Evolutionary conservation across 1,140 invertebrate species (phyloP), one percentile per base, ranked within the genome.

Genomic region (Pogonus chalceus): DNA sequence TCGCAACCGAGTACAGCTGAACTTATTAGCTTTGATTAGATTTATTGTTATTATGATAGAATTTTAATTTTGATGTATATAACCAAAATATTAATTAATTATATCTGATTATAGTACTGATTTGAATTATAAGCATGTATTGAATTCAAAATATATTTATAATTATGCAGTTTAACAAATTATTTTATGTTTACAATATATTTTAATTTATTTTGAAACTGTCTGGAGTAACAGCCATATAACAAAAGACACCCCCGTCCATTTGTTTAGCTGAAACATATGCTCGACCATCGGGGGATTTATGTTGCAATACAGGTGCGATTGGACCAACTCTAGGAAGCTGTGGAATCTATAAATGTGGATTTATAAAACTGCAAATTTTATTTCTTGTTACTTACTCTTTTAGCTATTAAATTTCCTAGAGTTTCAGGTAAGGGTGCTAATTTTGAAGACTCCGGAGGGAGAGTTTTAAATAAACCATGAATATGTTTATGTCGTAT

Each of bases 11-110:
- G 63, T 60, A 83, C 81, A 2, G 83, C 80, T 48, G 83, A 85
- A 67, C 69, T 86, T 1, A 86, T 86, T 49, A 82, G 79, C 64
- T 86, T 86, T 65, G 83, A 86, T 71, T 86, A 74, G 76, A 63
- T n/a, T n/a, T n/a, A n/a, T n/a, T n/a, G n/a, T n/a, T n/a, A n/a
- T n/a, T n/a, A n/a, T n/a, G n/a, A n/a, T n/a, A n/a, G n/a, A n/a
- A n/a, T n/a, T n/a, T n/a, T n/a, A n/a, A n/a, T n/a, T n/a, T n/a
- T n/a, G n/a, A n/a, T n/a, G n/a, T n/a, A n/a, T n/a, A n/a, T n/a
- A n/a, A n/a, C n/a, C n/a, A n/a, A n/a, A n/a, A n/a, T n/a, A n/a
- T n/a, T n/a, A n/a, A n/a, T n/a, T n/a, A n/a, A n/a, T n/a, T n/a
- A n/a, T n/a, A n/a, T n/a, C n/a, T n/a, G n/a, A n/a, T n/a, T n/a